A percentile compares a stretch with the other conserved stretches of the same genome.
Evolutionary conservation across 2,888 invertebrate genomes (phyloP).

Genomic region (Napeogenes sylphis): DNA sequence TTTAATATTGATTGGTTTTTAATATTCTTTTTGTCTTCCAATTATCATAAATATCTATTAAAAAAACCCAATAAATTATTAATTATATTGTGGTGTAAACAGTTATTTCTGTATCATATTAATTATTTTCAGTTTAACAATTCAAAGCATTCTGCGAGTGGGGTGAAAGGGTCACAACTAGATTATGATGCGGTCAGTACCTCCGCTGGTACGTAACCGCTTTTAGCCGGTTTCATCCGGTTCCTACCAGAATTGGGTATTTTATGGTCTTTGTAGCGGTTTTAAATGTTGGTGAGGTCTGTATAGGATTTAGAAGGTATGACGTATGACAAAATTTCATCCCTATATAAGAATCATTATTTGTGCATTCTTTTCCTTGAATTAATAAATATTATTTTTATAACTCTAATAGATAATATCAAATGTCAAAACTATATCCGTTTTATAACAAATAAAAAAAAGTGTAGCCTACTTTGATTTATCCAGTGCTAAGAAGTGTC

Average conservation of each 20-base stretch:
- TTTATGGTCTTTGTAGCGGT: slow-evolving; percentile 1
- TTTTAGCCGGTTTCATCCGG: slow-evolving; percentile 3
- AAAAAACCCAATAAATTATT: too few species aligned
- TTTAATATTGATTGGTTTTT: too few species aligned
- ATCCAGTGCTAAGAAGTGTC: background rate
- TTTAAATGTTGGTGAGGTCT: background rate
- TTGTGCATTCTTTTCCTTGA: background rate
- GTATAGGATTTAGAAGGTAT: too few species aligned
- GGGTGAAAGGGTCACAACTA: slow-evolving; percentile 1
- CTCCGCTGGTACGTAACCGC: slow-evolving; percentile 1
- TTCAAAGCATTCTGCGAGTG: background rate
- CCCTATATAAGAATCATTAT: background rate
- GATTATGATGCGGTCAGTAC: slow-evolving; percentile 3
- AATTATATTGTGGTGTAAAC: too few species aligned
- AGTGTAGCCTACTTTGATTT: too few species aligned
- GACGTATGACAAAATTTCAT: too few species aligned
- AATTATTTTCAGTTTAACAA: background rate
- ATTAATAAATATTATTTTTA: too few species aligned
- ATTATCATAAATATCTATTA: too few species aligned
- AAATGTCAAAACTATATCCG: too few species aligned
- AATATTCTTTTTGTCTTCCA: too few species aligned
- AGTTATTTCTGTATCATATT: too few species aligned
- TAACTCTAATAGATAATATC: too few species aligned
- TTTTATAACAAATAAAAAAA: background rate
- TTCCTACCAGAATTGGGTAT: slow-evolving; percentile 4